phyloP scores from a whole-genome alignment of 2,888 invertebrate genomes.

The Tenthredo scrophulariae region DNA sequence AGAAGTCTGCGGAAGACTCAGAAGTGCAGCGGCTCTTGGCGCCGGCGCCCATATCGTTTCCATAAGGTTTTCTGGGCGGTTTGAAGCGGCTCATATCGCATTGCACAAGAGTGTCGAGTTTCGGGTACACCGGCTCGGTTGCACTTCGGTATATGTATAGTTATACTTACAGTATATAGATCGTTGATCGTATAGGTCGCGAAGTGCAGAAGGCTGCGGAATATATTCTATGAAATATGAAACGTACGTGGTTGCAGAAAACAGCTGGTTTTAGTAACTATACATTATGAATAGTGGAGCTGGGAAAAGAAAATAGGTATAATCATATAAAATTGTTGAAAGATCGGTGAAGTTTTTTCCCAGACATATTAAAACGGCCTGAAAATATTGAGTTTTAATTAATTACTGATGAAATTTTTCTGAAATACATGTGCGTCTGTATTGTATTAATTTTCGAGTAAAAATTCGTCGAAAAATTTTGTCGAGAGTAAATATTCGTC shows the following conservation, averaged over 20 bases:
- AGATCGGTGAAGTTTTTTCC: neutral
- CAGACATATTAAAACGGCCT: no score
- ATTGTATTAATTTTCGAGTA: no score
- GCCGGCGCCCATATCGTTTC: conserved; percentile 53
- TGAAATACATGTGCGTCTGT: no score
- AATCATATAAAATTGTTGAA: neutral
- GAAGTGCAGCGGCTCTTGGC: conserved; percentile 39
- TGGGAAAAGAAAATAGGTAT: neutral
- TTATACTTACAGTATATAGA: neutral
- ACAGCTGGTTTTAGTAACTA: conserved; percentile 11
- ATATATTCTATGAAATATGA: conserved; percentile 21
- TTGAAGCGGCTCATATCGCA: conserved; percentile 57
- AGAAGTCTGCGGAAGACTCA: conserved; percentile 32
- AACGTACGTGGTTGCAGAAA: conserved; percentile 7
- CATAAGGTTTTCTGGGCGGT: conserved; percentile 38
- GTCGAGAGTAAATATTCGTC: neutral
- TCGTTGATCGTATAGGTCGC: conserved; percentile 2
- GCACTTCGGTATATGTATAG: conserved; percentile 20
- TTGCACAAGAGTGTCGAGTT: conserved; percentile 72
- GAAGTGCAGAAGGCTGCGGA: neutral
- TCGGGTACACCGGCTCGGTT: conserved; percentile 58
- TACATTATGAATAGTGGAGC: neutral
- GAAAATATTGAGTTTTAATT: no score
- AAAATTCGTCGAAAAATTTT: no score
- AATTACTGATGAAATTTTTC: no score